These are phyloP conservation scores for Acanthosepion pharaonis DNA, from an alignment of 2,888 invertebrate species.

Conservation along the genomic window DNA sequence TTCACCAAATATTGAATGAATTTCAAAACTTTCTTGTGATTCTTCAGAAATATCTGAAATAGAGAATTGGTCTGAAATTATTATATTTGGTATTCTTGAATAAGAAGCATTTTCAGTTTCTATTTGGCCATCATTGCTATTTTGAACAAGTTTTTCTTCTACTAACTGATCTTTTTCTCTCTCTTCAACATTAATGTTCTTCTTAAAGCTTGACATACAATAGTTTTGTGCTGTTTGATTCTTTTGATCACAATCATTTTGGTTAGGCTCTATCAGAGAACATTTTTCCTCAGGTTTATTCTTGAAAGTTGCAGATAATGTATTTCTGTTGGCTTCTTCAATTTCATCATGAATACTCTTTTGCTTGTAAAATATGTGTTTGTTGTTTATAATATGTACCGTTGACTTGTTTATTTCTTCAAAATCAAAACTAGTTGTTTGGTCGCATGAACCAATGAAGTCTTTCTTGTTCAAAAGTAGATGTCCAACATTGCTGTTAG, in stretches of 20 bases:
- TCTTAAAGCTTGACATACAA: too few species aligned
- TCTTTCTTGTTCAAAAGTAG: not conserved
- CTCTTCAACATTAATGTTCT: not conserved
- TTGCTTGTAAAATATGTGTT: not conserved
- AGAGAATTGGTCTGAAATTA: not conserved
- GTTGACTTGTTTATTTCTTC: not conserved
- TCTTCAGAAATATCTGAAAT: not conserved
- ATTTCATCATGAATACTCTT: constrained; percentile 20
- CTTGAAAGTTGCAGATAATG: not conserved
- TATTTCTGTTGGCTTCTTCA: not conserved
- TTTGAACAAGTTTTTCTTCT: not conserved
- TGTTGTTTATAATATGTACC: not conserved
- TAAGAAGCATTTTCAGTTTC: not conserved
- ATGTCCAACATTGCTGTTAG: not conserved
- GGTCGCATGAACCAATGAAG: not conserved
- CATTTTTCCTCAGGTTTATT: not conserved
- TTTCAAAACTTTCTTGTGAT: not conserved
- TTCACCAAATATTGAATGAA: not conserved
- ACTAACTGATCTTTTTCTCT: not conserved
- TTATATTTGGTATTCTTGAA: not conserved
- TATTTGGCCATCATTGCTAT: not conserved
- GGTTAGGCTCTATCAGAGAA: not conserved
- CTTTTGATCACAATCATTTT: too few species aligned
- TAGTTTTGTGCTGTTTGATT: too few species aligned
- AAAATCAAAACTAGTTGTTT: not conserved